Base-by-base conservation (phyloP, 2,888 invertebrate species). In the Caradrina clavipalpis region DNA sequence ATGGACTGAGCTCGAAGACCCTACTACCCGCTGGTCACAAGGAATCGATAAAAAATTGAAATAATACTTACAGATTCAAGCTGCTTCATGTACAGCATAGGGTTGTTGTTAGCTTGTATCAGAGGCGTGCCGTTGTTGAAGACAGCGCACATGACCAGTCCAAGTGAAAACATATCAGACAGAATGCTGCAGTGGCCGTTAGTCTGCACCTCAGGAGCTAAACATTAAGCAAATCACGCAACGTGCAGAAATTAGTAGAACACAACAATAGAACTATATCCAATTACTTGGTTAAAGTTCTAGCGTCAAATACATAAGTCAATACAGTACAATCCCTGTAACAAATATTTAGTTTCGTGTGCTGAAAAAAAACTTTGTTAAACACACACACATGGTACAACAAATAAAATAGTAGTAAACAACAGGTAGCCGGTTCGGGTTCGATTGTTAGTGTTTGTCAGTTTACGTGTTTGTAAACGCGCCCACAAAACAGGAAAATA, bases 111-210 rank as follows among this genome's bases (percentile, higher is more conserved):
- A 17, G 99, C 98, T 90, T 99, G 98, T 78, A 99, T 98, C 53
- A 99, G 96, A 0, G 98, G 97, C 82, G 97, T 97, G 47, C 99
- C 99, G 76, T 97, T 97, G 95, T 99, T 99, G 96, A 98, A 99
- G 69, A 99, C 97, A 70, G 99, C 97, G 90, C 98, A 98, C 84
- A 99, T 98, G 64, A 99, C 97, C 97, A 99, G 98, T 21, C 99
- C 99, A 82, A 99, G 96, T 0, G 99, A 99, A 94, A 98, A 99
- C 98, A 99, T 99, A 93, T 99, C 99, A 84, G 99, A 99, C 55
- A 98, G 96, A 64, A 98, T 98, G 90, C 98, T 98, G 95, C 98
- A 98, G 59, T 97, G 96, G 35, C 98, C 98, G 84, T 97, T 97
- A 35, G 97, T 97, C 94, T 99, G 99, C 54, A 98, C 97, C 96